Base-by-base conservation (phyloP, 1,140 invertebrate genomes). In the Procambarus virginalis region DNA sequence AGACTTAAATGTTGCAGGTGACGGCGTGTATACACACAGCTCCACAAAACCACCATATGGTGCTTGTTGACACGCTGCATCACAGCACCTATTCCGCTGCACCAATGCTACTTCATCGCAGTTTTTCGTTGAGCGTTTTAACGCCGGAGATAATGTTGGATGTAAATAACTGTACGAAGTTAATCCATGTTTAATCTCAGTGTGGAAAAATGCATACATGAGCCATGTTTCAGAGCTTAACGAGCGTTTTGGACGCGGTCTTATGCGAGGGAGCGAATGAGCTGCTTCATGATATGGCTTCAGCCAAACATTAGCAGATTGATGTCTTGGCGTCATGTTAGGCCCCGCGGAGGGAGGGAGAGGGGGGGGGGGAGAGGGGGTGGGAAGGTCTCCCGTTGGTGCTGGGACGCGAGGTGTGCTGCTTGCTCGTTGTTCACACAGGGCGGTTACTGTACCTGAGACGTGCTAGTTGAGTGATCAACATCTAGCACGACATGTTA, bases 151-250 rank as follows among this genome's bases (percentile, higher is more conserved):
- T 58, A 86, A 60, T 84, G 78, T 76, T 20, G 77, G 84, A 76
- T 86, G 60, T 77, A 76, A 76, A 77, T 60, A 58, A 76, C 46
- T 86, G 84, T 55, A 86, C 34, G 10, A 51, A 78, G 73, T 48
- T 60, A 76, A 76, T 58, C 73, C 55, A 76, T 86, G 22, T 86
- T 77, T 86, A 75, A 60, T 78, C 73, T 55, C 82, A 75, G 68
- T 48, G 51, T 82, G 60, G 34, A 82, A 82, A 68, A 68, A 82
- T 82, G 58, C 20, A 82, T 64, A 68, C 68, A 45, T 82, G 80
- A 82, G 58, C 68, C 51, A 68, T 46, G 58, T 82, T 82, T 34
- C 80, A 17, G 58, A 68, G 80, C 10, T 64, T 22, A 34, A 22
- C 68, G 14, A 20, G 14, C 6, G 68, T 73, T 22, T 34, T 73